Evolutionary conservation across 2,888 invertebrate species (phyloP).

Genomic region (Lissocephala sabroskyi): DNA sequence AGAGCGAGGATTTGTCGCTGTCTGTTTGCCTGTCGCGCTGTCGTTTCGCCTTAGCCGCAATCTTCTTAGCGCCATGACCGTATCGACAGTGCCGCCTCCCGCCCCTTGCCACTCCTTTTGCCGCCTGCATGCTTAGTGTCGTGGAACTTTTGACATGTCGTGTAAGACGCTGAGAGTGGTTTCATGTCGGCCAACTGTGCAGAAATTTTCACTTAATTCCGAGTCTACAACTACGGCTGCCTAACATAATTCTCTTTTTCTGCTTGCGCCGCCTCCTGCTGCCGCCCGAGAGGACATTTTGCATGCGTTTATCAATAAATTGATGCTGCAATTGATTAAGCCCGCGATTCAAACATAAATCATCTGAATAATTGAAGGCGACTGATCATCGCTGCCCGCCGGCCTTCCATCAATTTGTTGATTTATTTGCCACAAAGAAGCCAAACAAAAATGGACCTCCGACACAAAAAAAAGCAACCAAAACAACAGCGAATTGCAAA

Average conservation of each 20-base stretch:
- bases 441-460: too few species aligned
- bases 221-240: background rate
- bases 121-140: constrained; percentile 38
- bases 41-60: constrained; percentile 18
- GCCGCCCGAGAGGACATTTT: constrained; percentile 8
- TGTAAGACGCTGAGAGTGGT: constrained; percentile 65
- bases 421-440: too few species aligned
- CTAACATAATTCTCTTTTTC: background rate
- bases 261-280: constrained; percentile 4
- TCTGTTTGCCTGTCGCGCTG: constrained; percentile 24
- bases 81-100: constrained; percentile 11
- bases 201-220: constrained; percentile 15
- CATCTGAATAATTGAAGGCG: constrained; percentile 51
- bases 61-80: constrained; percentile 2
- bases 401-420: too few species aligned
- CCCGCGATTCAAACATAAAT: constrained; percentile 28
- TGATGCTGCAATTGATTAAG: constrained; percentile 20
- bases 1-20: constrained; percentile 33
- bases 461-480: too few species aligned
- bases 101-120: constrained; percentile 28
- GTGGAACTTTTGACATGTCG: constrained; percentile 67
- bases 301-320: constrained; percentile 20
- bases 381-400: constrained; percentile 12
- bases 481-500: too few species aligned
- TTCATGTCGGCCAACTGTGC: constrained; percentile 50